These are phyloP conservation scores for Heliangelus exortis DNA, from an alignment of 2,797 vertebrate species.

Conservation along the genomic window DNA sequence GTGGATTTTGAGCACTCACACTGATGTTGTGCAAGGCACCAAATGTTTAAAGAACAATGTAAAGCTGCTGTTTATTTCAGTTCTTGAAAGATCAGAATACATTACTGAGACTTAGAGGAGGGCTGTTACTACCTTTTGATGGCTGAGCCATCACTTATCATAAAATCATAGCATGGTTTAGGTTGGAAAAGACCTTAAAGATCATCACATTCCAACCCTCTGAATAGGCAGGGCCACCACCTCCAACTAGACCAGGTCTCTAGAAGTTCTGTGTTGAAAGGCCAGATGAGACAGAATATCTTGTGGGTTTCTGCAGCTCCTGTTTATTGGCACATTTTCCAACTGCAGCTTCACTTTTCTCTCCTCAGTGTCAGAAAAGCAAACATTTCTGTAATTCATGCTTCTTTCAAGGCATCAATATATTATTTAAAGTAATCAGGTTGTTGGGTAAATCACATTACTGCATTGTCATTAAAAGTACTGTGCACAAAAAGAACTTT, in stretches of 20 bases:
- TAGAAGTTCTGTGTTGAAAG: too few relatives aligned
- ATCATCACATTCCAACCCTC: too few relatives aligned
- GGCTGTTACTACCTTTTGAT: background rate
- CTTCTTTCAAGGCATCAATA: background rate
- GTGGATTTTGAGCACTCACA: rapidly evolving
- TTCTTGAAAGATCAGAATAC: background rate
- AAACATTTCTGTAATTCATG: background rate
- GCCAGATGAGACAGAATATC: background rate
- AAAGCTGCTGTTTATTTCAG: background rate
- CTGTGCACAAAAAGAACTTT: background rate
- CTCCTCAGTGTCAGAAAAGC: background rate
- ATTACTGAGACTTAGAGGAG: background rate
- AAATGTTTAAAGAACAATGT: background rate
- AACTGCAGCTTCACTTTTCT: background rate
- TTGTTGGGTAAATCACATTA: background rate
- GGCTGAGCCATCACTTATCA: background rate
- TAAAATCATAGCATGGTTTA: too few relatives aligned
- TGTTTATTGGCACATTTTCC: background rate
- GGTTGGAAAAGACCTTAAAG: too few relatives aligned
- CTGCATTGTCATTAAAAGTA: background rate
- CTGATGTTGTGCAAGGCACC: background rate
- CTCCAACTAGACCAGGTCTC: too few relatives aligned
- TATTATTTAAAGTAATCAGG: background rate
- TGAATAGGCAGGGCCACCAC: too few relatives aligned
- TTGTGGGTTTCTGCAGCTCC: background rate